Base-by-base conservation (phyloP, 1,140 invertebrate genomes). In the Harpegnathos saltator region DNA sequence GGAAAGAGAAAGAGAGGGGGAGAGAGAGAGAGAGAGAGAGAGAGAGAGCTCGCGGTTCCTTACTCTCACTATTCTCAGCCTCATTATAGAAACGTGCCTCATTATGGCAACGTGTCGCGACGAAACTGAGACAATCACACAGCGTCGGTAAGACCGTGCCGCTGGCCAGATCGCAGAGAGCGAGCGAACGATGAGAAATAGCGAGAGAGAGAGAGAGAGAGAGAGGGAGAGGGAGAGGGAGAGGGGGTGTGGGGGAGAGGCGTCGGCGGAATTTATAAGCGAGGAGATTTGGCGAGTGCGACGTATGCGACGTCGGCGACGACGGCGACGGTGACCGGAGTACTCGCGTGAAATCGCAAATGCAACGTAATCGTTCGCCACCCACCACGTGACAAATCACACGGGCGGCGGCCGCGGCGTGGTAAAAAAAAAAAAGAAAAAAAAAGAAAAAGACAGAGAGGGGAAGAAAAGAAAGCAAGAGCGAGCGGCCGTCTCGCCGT, bases 341-440 rank as follows among this genome's bases (percentile, higher is more conserved):
- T 82, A 62, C 74, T 81, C 89, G 91, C 93, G 92, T 93, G 92
- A 93, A 93, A 93, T 93, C 90, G 92, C 89, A 94, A 94, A 94
- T 94, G 91, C 91, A 93, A 92, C 88, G 91, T 92, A 94, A 94
- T 93, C 90, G 89, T 89, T 90, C 88, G 92, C 92, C 92, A 93
- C 92, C 93, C 92, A 94, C 90, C 89, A 93, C 91, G 92, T 94
- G 92, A 92, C 92, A 93, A 94, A 94, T 94, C 91, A 93, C n/a
- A n/a, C n/a, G n/a, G n/a, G n/a, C 88, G 82, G 63, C 73, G 90
- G 88, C 74, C 90, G 86, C 83, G 86, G 82, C 84, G 89, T 85
- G 85, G 91, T 90, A 85, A 44, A 9, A 44, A 9, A 91, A 85
- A 44, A 9, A 44, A 9, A 44, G 38, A 44, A 33, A 92, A 92